Conservation (phyloP, 1,140 invertebrate genomes). For the Drosophila truncata region DNA sequence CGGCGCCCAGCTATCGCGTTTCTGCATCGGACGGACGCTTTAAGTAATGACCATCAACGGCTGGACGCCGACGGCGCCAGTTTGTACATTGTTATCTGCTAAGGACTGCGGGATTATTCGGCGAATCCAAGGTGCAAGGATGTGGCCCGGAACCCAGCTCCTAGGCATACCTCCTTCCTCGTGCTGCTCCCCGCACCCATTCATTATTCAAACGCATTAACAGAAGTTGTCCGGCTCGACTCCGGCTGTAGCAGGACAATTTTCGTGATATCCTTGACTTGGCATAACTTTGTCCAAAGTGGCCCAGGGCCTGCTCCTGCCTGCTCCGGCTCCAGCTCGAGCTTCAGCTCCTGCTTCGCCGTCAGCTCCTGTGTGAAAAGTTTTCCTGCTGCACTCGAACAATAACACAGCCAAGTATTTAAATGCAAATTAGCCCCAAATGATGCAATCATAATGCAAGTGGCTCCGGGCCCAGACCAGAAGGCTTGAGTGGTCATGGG, state of each 20-base stretch:
- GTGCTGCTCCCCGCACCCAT: conserved; percentile 37
- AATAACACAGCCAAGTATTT: conserved; percentile 81
- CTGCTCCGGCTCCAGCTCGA: background rate
- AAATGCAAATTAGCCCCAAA: conserved; percentile 83
- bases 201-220: conserved; percentile 83
- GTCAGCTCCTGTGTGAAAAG: conserved; percentile 42
- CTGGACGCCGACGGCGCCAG: conserved; percentile 65
- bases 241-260: conserved; percentile 64
- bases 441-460: conserved; percentile 82
- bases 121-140: conserved; percentile 56
- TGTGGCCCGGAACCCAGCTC: conserved; percentile 1
- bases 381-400: conserved; percentile 75
- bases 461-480: conserved; percentile 54
- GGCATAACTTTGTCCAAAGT: conserved; percentile 71
- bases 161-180: background rate
- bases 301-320: conserved; percentile 15
- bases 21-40: conserved; percentile 63
- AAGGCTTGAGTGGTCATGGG: conserved; percentile 21
- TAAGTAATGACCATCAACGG: conserved; percentile 76
- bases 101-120: conserved; percentile 37
- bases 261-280: conserved; percentile 75
- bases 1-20: conserved; percentile 26
- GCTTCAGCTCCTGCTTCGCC: conserved; percentile 4
- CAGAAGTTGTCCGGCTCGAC: conserved; percentile 68
- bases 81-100: conserved; percentile 73